A percentile compares a stretch with the other conserved stretches of the same genome.
Evolutionary conservation across 2,113 vertebrate species (phyloP).

Genomic region (Oncorhynchus clarkii): DNA sequence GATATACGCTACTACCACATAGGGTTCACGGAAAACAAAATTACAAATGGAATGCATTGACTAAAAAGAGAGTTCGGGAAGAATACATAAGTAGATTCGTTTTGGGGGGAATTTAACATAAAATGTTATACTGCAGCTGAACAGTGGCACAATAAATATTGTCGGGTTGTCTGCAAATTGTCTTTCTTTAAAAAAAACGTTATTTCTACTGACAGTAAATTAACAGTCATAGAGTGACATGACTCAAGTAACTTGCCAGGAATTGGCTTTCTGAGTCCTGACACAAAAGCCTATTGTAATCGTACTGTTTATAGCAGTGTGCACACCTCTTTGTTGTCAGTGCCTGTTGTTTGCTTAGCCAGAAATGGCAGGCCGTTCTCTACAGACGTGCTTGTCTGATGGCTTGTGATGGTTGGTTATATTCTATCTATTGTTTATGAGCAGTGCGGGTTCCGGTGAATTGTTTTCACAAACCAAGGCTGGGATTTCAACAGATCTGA

Average conservation of each 20-base stretch:
- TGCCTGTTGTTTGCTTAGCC: neutral
- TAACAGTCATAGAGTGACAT: neutral
- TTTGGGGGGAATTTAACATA: conserved; percentile 23
- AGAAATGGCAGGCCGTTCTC: neutral
- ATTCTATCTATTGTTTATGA: no score
- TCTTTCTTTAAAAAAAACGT: neutral
- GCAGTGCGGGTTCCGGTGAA: no score
- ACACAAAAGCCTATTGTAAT: neutral
- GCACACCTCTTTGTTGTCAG: neutral
- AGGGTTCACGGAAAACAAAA: conserved; percentile 22
- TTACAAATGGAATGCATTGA: neutral
- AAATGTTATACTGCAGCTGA: neutral
- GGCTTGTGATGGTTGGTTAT: no score
- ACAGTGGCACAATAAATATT: neutral
- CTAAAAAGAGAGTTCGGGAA: conserved; percentile 4
- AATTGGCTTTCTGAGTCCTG: neutral
- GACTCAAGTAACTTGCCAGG: neutral
- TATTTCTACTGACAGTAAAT: neutral
- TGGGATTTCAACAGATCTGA: no score
- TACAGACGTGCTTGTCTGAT: neutral
- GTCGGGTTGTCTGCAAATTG: neutral
- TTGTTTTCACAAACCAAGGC: no score
- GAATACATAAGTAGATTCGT: conserved; percentile 24
- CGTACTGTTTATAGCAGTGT: neutral
- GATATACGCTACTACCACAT: conserved; percentile 44